phyloP scores from a whole-genome alignment of 2,797 vertebrate genomes.

The Setipinna tenuifilis region DNA sequence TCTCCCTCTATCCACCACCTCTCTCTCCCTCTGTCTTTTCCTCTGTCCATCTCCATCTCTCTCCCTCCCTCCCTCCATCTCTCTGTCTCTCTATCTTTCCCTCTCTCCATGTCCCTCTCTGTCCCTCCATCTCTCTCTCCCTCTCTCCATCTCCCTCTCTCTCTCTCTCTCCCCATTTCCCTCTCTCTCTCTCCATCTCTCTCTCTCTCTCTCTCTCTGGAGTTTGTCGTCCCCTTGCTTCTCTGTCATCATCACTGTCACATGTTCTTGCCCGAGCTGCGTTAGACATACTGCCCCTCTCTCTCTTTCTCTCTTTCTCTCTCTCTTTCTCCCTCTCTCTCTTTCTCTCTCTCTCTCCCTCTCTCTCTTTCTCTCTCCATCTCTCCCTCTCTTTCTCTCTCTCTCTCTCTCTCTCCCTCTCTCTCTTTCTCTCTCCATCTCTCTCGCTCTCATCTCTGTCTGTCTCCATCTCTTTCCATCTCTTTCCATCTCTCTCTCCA shows the following conservation, averaged over 20 bases:
- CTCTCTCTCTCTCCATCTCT: no score
- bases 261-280: constrained; percentile 74
- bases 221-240: neutral
- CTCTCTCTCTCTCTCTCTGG: neutral
- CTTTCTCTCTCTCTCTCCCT: no score
- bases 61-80: constrained; percentile 51
- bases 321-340: no score
- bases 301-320: no score
- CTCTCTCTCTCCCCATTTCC: no score
- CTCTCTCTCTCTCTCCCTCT: neutral
- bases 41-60: neutral
- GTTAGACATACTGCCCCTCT: no score
- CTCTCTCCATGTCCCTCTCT: constrained; percentile 18
- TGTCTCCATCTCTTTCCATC: constrained; percentile 34
- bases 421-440: neutral
- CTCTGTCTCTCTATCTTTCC: constrained; percentile 8
- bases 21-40: neutral
- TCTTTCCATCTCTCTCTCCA: constrained; percentile 38
- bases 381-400: constrained; percentile 41
- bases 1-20: no score
- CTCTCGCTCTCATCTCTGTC: no score
- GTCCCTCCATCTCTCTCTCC: neutral
- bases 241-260: constrained; percentile 78
- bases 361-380: no score
- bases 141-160: neutral